Conservation (phyloP, 2,113 vertebrate species). For the Bolborhynchus lineola region DNA sequence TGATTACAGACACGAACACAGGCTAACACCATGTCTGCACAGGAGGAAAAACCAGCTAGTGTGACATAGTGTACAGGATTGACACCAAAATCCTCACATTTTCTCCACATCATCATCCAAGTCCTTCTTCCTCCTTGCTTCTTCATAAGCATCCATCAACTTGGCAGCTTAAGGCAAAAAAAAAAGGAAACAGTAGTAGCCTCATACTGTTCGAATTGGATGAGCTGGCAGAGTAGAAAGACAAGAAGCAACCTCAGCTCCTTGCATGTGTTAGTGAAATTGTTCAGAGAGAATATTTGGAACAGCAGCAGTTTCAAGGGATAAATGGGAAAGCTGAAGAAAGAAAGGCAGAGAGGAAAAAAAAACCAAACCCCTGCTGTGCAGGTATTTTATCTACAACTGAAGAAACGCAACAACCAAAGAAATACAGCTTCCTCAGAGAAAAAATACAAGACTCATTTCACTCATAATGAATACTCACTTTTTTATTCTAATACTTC, state of each 20-base stretch:
- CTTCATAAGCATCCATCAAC: not conserved
- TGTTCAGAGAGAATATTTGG: not conserved
- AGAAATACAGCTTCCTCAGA: not conserved
- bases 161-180: not conserved
- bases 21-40: too few species aligned
- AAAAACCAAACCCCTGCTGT: not conserved
- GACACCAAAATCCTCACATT: not conserved
- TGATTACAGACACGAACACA: not conserved
- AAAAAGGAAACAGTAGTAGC: not conserved
- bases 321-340: not conserved
- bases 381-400: not conserved
- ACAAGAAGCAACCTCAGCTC: not conserved
- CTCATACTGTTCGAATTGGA: not conserved
- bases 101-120: not conserved
- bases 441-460: not conserved
- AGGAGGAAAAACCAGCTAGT: not conserved
- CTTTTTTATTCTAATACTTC: not conserved
- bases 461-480: not conserved
- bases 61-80: accelerated
- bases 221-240: not conserved
- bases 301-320: not conserved
- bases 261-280: not conserved
- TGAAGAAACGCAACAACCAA: not conserved
- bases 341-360: not conserved
- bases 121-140: not conserved